A percentile compares a stretch with the other conserved stretches of the same genome.
Evolutionary conservation across 30 jellyfish, hydroid and myxozoan genomes (phyloP).

Genomic region (Turritopsis rubra): DNA sequence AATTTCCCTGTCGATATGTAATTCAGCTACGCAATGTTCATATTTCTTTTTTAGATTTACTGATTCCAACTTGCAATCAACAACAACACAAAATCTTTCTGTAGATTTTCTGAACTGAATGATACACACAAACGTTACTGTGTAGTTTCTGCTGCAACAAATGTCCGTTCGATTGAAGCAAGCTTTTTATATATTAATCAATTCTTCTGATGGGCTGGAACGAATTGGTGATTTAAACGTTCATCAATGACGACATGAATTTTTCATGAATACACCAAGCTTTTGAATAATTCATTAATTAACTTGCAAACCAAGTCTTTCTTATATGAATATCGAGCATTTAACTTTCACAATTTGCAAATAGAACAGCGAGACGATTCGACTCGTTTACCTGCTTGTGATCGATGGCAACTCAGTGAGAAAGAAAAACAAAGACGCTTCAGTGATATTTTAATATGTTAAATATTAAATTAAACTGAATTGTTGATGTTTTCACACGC

Average conservation of each 20-base stretch:
- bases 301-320: conserved; percentile 1
- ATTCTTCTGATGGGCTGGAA: conserved; percentile 5
- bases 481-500: not conserved
- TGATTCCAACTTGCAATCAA: too few relatives aligned
- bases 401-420: not conserved
- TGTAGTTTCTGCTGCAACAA: not conserved
- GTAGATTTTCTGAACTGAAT: too few relatives aligned
- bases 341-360: not conserved
- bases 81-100: too few relatives aligned
- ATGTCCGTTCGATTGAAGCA: not conserved
- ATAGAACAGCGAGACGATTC: not conserved
- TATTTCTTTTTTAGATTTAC: not conserved
- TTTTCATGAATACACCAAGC: conserved; percentile 78
- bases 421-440: not conserved
- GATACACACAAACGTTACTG: not conserved
- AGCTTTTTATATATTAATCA: not conserved
- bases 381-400: not conserved
- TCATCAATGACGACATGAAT: conserved; percentile 22
- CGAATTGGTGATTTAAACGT: not conserved
- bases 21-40: not conserved
- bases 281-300: conserved; percentile 54
- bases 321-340: not conserved
- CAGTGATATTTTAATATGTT: not conserved
- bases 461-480: not conserved
- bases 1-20: not conserved